Conservation (phyloP, 2,888 invertebrate species). For the Athalia circularis region DNA sequence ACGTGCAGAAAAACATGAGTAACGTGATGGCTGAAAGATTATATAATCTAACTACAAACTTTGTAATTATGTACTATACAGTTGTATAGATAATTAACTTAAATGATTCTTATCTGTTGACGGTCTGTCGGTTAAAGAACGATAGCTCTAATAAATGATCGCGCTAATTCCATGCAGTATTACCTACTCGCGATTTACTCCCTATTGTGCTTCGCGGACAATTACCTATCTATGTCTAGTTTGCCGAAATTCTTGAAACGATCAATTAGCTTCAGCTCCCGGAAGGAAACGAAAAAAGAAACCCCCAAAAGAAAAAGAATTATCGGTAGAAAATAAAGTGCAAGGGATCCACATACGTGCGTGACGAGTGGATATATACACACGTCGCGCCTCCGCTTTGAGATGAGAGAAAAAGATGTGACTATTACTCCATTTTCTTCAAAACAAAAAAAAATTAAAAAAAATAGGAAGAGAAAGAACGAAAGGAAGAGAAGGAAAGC, state of each 20-base stretch:
- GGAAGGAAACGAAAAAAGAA: background rate
- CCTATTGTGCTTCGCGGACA: background rate
- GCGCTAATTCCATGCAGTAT: background rate
- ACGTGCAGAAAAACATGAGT: no score
- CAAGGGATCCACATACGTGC: background rate
- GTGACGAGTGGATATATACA: no score
- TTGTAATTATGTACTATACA: no score
- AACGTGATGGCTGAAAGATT: no score
- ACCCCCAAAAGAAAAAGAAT: background rate
- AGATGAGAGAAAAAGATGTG: no score
- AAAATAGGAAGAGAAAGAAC: background rate
- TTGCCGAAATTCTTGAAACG: background rate
- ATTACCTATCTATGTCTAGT: background rate
- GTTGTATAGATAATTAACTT: constrained; percentile 29
- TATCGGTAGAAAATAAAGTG: background rate
- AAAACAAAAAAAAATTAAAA: background rate
- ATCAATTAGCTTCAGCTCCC: background rate
- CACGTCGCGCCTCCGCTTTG: no score
- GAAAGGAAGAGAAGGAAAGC: constrained; percentile 12
- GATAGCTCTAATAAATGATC: background rate
- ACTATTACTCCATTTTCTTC: background rate
- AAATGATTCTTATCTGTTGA: constrained; percentile 53
- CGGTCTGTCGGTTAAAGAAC: background rate
- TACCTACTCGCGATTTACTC: no score
- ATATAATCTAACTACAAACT: no score